Percentiles rank a stretch among this genome's conserved stretches.
These are phyloP conservation scores for Ectropis crepuscularia DNA, from an alignment of 2,888 invertebrate species.

Conservation along the genomic window DNA sequence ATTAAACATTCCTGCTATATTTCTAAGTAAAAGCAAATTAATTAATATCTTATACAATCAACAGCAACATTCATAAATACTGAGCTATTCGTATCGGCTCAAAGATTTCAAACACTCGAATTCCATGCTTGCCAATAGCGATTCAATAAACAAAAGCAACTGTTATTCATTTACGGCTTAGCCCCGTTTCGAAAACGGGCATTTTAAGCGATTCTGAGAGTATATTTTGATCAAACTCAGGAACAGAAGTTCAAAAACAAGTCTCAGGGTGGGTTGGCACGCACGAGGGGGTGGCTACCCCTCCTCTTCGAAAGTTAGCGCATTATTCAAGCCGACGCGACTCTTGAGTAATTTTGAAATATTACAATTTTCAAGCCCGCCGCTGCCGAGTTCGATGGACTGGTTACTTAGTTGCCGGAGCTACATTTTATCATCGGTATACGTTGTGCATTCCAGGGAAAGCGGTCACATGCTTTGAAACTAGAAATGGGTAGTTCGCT, in stretches of 20 bases:
- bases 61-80: too few species aligned
- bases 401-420: conserved; percentile 48
- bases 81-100: too few species aligned
- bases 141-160: conserved; percentile 11
- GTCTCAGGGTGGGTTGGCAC: conserved; percentile 69
- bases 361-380: conserved; percentile 80
- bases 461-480: not conserved
- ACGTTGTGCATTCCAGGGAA: not conserved
- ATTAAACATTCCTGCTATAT: too few species aligned
- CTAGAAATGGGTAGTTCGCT: not conserved
- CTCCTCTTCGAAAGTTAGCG: conserved; percentile 75
- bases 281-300: conserved; percentile 64
- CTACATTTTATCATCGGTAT: conserved; percentile 23
- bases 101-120: not conserved
- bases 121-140: not conserved
- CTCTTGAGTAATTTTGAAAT: conserved; percentile 85
- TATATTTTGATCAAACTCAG: conserved; percentile 81
- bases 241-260: conserved; percentile 81
- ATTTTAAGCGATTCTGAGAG: conserved; percentile 53
- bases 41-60: too few species aligned
- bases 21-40: too few species aligned
- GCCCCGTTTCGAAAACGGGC: conserved; percentile 58
- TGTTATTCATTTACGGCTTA: conserved; percentile 16
- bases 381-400: conserved; percentile 60
- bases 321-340: conserved; percentile 84